Base-by-base conservation (phyloP, 2,888 invertebrate species). In the Strigamia transsilvanica region DNA sequence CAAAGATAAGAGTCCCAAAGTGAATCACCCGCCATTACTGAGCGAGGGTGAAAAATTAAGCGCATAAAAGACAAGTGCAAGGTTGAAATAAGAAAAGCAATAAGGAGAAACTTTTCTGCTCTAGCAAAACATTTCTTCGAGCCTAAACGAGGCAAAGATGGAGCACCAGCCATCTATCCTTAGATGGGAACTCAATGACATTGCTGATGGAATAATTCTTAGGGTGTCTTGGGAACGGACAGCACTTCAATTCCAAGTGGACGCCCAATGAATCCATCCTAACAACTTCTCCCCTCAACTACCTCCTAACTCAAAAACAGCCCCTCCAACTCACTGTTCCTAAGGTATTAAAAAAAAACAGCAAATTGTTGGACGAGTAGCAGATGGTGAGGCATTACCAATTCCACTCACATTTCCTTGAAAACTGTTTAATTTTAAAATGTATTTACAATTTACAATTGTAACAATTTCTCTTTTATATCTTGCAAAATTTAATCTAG, bases 191-290 rank as follows among this genome's bases (percentile, higher is more conserved):
- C 61, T 23, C 61, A 66, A 66, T 66, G 61, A 23, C 61, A 23
- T 66, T 66, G 61, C 61, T 66, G 61, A 66, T 66, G 61, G 61
- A 66, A 66, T 66, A 66, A 66, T 66, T 66, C 23, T 66, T 66
- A 21, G 61, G 61, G 61, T 23, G 61, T 66, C 61, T 66, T 21
- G 61, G 61, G 61, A 66, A 23, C 61, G 23, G 61, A 66, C 61
- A 66, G 21, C 61, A 66, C 61, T 66, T 66, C 61, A 66, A 66
- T 66, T 66, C 61, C 61, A 23, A 66, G 61, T 66, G 61, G 61
- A 66, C 61, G 61, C 61, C 61, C 61, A 66, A 66, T 66, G 61
- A 66, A 66, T 66, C 61, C 61, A 66, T 66, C 21, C 51, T 51
- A 51, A 18, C 51, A 15, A 51, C 51, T 51, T 18, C 51, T 18